These are phyloP conservation scores for Solenopsis invicta DNA, from an alignment of 1,140 invertebrate species.

Conservation along the genomic window DNA sequence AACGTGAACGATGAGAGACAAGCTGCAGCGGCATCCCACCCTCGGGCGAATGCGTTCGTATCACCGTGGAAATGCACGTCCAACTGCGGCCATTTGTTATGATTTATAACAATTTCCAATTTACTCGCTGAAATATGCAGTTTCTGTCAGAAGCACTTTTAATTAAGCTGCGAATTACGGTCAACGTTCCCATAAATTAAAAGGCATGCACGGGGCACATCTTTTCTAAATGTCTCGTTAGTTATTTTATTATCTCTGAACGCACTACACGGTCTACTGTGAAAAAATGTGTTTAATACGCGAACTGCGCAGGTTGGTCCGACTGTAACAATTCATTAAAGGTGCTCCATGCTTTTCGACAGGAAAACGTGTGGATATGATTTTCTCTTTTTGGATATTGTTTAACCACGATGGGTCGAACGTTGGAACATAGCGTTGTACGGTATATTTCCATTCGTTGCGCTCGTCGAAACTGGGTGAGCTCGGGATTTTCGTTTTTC, in stretches of 20 bases:
- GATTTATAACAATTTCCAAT: constrained; percentile 20
- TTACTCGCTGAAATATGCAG: neutral
- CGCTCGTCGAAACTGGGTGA: neutral
- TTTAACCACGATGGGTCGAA: constrained; percentile 14
- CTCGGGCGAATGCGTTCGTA: constrained; percentile 23
- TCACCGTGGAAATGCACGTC: constrained; percentile 9
- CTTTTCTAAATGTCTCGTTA: neutral
- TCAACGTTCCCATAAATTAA: neutral
- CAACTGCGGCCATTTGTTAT: constrained; percentile 13
- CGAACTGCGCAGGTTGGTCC: neutral
- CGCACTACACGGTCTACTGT: neutral
- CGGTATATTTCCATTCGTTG: constrained; percentile 46
- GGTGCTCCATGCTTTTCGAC: neutral
- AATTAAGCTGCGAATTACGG: neutral
- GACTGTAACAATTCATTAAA: neutral
- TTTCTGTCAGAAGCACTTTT: neutral
- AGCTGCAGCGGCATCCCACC: constrained; percentile 23
- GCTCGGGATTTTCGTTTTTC: constrained; percentile 27
- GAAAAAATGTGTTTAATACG: neutral
- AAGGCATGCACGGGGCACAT: neutral
- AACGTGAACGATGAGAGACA: constrained; percentile 19
- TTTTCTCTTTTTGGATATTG: constrained; percentile 26
- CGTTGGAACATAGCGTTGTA: neutral
- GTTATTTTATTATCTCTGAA: neutral
- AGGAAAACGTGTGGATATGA: neutral